Percentiles rank a stretch among this genome's conserved stretches.
phyloP scores from a whole-genome alignment of 2,113 vertebrate species.

The Grantiella picta region DNA sequence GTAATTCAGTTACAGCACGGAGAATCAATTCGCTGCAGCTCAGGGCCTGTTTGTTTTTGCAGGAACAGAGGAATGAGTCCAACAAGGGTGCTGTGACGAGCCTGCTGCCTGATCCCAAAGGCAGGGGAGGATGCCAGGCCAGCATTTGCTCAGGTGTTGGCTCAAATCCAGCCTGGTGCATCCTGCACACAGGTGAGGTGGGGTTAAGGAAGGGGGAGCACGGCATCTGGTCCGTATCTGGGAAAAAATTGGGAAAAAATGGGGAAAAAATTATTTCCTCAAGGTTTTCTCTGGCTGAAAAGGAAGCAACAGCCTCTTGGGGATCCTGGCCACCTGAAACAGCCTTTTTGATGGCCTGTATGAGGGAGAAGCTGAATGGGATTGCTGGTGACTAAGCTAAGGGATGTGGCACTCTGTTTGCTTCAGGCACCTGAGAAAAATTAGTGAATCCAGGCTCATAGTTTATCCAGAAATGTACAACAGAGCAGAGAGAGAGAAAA shows the following conservation, averaged over 20 bases:
- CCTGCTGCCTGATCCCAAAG: not conserved
- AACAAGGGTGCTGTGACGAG: fast-evolving
- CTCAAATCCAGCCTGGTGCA: not conserved
- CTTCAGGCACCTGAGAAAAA: not conserved
- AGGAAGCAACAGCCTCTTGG: not conserved
- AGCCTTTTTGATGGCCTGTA: not conserved
- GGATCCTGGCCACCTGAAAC: not conserved
- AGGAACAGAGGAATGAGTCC: not conserved
- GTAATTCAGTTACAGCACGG: constrained; percentile 51
- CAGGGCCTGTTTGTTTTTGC: constrained; percentile 34
- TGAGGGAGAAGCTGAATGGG: not conserved
- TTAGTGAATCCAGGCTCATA: not conserved
- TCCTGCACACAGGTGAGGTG: not conserved
- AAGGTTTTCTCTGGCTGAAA: not conserved
- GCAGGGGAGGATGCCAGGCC: not conserved
- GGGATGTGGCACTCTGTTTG: not conserved
- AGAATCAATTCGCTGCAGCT: constrained; percentile 29
- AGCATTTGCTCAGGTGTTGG: not conserved
- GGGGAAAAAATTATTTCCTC: not conserved
- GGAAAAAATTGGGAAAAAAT: not conserved
- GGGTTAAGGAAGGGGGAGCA: not conserved
- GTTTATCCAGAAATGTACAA: not conserved
- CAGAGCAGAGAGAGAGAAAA: not conserved
- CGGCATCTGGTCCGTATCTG: fast-evolving
- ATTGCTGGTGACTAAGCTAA: not conserved